Base-by-base conservation (phyloP, 1,140 invertebrate species). In the Centruroides vittatus region DNA sequence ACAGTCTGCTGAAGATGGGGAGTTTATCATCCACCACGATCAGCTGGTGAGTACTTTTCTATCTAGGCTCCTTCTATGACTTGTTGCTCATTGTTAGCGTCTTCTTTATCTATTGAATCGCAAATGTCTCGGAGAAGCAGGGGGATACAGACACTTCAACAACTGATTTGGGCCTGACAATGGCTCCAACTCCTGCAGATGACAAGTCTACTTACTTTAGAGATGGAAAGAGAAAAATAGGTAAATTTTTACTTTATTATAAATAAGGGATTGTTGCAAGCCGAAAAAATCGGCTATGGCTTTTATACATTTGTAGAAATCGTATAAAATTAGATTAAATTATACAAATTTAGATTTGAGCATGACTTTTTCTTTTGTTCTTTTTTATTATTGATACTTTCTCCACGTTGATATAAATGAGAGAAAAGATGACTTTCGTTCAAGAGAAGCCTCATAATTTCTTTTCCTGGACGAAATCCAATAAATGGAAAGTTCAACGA, bases 221-320 rank as follows among this genome's bases (percentile, higher is more conserved):
- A 47, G 78, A 79, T 67, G 75, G 76, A 1, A 69, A 69, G n/a
- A 66, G 76, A 52, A 73, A 74, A 66, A 75, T 78, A 46, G 71
- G 71, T 73, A 65, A 61, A 59, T 12, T 23, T 35, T n/a, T 54
- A n/a, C 11, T 10, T 60, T n/a, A 23, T 11, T 13, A 46, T 5
- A 5, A 12, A 54, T 47, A 5, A 58, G 4, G 7, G 47, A 11
- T 23, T 48, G 12, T 10, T 23, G 23, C 23, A 23, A 2, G 23
- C 23, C 2, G 23, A 23, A 23, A 23, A 23, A 23, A 23, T 23
- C 23, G 0, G 2, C 23, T 23, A 23, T 23, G 23, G 23, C 23
- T 23, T 23, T 23, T 23, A 23, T 23, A 23, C 23, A 0, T 23
- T 23, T 23, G 23, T 23, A 23, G 23, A 23, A 23, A 23, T 23